Evolutionary conservation across 2,113 vertebrate species (phyloP), one percentile per base, ranked within the genome.

Genomic region (Phocoena sinus): DNA sequence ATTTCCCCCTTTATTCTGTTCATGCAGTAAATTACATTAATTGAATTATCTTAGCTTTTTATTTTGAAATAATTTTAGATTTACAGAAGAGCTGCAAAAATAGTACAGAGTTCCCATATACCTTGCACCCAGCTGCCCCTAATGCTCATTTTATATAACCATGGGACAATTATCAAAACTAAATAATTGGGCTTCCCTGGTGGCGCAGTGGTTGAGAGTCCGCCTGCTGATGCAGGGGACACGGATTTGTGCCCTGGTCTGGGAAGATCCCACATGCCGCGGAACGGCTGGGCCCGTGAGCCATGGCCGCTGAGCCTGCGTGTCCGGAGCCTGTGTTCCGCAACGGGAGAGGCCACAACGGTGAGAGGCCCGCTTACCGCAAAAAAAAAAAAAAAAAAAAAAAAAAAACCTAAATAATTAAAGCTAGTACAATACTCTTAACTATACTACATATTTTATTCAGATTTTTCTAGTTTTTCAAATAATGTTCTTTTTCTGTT

Each of bases 31-130:
- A 73, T 63, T 89, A 90, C 23, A 67, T 44, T 53, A 71, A 71
- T 25, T 86, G 38, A 87, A 76, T 53, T 94, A 44, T 53, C 77
- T 89, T 81, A 53, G 38, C 11, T 38, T 89, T 83, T 89, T 12
- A 73, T 74, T 83, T 68, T 84, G 65, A 68, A 83, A 84, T 83
- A 73, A 73, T 65, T 53, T 81, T 73, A 82, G 65, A 82, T 36
- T 73, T 82, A 73, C 1, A 10, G 21, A 86, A 82, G 6, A 74
- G 20, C 44, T 33, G 28, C 41, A 81, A 65, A 89, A 74, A 74
- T 28, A 56, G 41, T 83, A n/a, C 47, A 26, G 50, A 67, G 21
- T 70, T 89, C 12, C 17, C 6, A 47, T 77, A 67, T 36, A 68
- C 7, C 33, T 25, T 47, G 62, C 26, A 84, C 33, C 5, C 47